Conservation (phyloP, 2,113 vertebrate species). For the Trochalopteron elliotii region DNA sequence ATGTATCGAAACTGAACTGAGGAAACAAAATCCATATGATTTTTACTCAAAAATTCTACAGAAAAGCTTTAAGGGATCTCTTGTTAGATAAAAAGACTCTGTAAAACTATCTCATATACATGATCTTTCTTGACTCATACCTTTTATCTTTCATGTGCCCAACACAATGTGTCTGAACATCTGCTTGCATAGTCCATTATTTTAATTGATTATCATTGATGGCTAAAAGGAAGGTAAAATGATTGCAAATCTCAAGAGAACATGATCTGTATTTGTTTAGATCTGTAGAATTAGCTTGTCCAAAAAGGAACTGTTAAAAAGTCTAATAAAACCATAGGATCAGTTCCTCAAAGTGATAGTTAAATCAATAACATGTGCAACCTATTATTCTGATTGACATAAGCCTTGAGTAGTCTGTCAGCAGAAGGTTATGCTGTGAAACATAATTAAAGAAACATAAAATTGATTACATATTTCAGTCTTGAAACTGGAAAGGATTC, state of each 20-base stretch:
- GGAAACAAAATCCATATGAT: background rate
- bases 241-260: background rate
- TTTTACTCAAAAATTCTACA: background rate
- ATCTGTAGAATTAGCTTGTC: slow-evolving; percentile 5
- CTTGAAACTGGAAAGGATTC: slow-evolving; percentile 37
- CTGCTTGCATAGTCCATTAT: background rate
- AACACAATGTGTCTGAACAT: background rate
- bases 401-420: slow-evolving; percentile 45
- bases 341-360: slow-evolving; percentile 31
- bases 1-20: background rate
- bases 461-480: slow-evolving; percentile 26
- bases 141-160: background rate
- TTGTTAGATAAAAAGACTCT: background rate
- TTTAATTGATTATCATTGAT: slow-evolving; percentile 15
- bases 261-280: slow-evolving; percentile 6
- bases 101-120: background rate
- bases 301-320: slow-evolving; percentile 17
- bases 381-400: slow-evolving; percentile 55
- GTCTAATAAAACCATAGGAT: slow-evolving; percentile 31
- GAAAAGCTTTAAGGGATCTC: background rate
- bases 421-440: slow-evolving; percentile 49
- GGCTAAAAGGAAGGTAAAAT: background rate
- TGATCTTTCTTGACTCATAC: background rate
- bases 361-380: slow-evolving; percentile 52
- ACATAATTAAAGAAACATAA: slow-evolving; percentile 57